These are phyloP conservation scores for Carterocephalus palaemon DNA, from an alignment of 2,888 invertebrate genomes.

Conservation along the genomic window DNA sequence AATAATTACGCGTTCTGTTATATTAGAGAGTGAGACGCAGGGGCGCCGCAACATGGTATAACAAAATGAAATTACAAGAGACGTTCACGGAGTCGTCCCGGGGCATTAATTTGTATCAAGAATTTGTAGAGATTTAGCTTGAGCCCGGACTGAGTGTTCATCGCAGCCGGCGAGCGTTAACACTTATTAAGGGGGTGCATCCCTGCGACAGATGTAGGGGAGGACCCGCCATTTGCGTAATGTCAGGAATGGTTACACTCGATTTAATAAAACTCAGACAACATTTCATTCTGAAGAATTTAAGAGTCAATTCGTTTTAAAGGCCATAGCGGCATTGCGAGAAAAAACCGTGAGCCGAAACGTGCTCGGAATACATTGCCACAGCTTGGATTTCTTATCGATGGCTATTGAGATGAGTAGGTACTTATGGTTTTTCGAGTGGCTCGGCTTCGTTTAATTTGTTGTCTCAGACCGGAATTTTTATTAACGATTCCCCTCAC, in stretches of 20 bases:
- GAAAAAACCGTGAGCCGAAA: slow-evolving; percentile 76
- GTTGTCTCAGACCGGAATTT: slow-evolving; percentile 78
- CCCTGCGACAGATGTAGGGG: slow-evolving; percentile 79
- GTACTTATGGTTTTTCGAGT: slow-evolving; percentile 78
- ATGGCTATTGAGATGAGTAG: slow-evolving; percentile 77
- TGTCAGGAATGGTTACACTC: slow-evolving; percentile 78
- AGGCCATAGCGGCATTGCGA: slow-evolving; percentile 71
- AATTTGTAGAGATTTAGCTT: slow-evolving; percentile 78
- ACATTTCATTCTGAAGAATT: slow-evolving; percentile 77
- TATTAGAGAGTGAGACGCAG: too few species aligned
- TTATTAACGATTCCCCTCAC: slow-evolving; percentile 76
- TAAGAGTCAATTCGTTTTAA: slow-evolving; percentile 78
- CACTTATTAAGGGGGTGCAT: slow-evolving; percentile 80
- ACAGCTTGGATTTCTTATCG: slow-evolving; percentile 78
- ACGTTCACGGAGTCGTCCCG: slow-evolving; percentile 59
- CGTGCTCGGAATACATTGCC: slow-evolving; percentile 76
- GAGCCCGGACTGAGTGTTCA: slow-evolving; percentile 70
- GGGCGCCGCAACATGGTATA: slow-evolving; percentile 53
- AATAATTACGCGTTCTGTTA: slow-evolving; percentile 45
- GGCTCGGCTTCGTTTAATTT: slow-evolving; percentile 79
- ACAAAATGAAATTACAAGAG: slow-evolving; percentile 72
- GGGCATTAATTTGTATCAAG: slow-evolving; percentile 78
- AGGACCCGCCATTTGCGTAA: slow-evolving; percentile 77
- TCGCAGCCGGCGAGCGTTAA: slow-evolving; percentile 77
- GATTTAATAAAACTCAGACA: slow-evolving; percentile 79